phyloP scores from a whole-genome alignment of 2,888 invertebrate genomes.

The Andrena trimmerana region DNA sequence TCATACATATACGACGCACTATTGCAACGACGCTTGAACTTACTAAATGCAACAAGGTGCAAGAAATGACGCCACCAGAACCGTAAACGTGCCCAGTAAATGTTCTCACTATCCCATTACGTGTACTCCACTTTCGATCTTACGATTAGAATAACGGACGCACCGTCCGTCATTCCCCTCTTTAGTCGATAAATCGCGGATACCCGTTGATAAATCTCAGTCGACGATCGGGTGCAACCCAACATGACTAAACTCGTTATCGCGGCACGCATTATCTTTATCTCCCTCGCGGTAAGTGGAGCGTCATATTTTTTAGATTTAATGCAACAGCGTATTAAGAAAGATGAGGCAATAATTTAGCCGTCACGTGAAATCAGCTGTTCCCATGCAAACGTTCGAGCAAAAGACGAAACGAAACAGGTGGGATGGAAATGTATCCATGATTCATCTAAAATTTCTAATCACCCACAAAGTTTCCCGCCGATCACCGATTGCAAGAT shows the following conservation, averaged over 20 bases:
- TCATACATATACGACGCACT: not conserved
- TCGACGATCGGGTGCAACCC: conserved; percentile 25
- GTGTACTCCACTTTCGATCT: conserved; percentile 9
- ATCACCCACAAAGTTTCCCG: too few species aligned
- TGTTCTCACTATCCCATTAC: conserved; percentile 7
- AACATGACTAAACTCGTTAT: conserved; percentile 22
- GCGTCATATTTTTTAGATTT: not conserved
- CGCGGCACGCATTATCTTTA: conserved; percentile 32
- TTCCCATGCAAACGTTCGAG: not conserved
- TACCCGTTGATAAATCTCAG: conserved; percentile 3
- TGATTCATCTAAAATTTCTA: not conserved
- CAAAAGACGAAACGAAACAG: not conserved
- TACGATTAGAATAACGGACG: not conserved
- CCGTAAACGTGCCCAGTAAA: not conserved
- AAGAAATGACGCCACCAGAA: conserved; percentile 22
- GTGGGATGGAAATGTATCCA: too few species aligned
- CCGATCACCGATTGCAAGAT: not conserved
- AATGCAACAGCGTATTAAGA: not conserved
- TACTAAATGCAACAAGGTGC: conserved; percentile 11
- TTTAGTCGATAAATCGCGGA: not conserved
- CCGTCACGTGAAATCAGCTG: not conserved
- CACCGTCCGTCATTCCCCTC: not conserved
- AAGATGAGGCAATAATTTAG: conserved; percentile 11
- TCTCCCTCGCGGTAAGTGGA: conserved; percentile 16
- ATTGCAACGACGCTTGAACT: not conserved